phyloP scores from a whole-genome alignment of 2,797 vertebrate species.

The Hybognathus amarus region DNA sequence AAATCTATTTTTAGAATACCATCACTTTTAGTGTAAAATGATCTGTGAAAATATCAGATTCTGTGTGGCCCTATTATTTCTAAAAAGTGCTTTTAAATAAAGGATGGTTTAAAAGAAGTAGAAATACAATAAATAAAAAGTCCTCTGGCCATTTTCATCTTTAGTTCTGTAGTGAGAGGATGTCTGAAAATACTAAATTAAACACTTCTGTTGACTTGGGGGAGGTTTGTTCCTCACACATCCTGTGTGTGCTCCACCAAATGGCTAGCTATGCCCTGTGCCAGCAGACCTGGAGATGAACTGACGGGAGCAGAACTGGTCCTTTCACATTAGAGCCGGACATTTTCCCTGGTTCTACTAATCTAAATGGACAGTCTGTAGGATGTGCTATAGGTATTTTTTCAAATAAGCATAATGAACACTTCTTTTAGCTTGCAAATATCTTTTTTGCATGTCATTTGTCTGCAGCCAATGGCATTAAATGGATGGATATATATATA shows the following conservation, averaged over 20 bases:
- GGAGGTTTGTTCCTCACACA: not conserved
- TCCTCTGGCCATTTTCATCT: not conserved
- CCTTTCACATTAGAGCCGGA: not conserved
- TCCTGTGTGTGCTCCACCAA: slow-evolving; percentile 33
- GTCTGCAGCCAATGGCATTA: not conserved
- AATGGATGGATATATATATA: too few relatives aligned
- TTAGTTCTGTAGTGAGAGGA: not conserved
- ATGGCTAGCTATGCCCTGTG: slow-evolving; percentile 32
- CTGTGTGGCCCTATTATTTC: not conserved
- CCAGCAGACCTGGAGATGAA: slow-evolving; percentile 41
- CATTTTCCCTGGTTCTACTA: not conserved
- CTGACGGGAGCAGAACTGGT: slow-evolving; percentile 4
- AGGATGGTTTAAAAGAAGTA: not conserved
- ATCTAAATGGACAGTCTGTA: not conserved
- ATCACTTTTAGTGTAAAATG: not conserved
- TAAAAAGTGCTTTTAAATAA: not conserved
- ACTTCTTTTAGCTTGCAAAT: not conserved
- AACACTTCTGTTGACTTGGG: not conserved
- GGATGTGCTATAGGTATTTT: not conserved
- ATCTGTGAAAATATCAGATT: not conserved
- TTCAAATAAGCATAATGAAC: not conserved
- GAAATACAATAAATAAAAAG: too few relatives aligned
- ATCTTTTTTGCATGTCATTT: not conserved
- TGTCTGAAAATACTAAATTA: not conserved
- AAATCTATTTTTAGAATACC: not conserved